Evolutionary conservation across 2,113 vertebrate species (phyloP).

Genomic region (Alligator mississippiensis): DNA sequence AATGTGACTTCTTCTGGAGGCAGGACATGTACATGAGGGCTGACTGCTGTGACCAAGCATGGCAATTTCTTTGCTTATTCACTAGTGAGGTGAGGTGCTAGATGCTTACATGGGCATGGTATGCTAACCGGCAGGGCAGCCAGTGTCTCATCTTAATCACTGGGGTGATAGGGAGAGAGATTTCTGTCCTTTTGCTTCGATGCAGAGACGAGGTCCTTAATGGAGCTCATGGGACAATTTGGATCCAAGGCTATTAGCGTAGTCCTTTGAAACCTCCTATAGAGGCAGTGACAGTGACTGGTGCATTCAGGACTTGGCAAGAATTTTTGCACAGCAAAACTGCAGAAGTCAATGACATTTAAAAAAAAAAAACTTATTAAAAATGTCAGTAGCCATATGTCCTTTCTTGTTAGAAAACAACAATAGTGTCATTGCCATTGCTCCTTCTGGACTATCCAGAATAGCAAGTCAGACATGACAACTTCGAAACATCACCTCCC

Average conservation of each 20-base stretch:
- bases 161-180: not conserved
- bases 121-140: not conserved
- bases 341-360: not conserved
- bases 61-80: not conserved
- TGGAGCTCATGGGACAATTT: not conserved
- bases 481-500: not conserved
- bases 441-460: not conserved
- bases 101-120: not conserved
- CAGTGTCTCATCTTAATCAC: no score
- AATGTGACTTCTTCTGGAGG: not conserved
- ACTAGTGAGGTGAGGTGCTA: not conserved
- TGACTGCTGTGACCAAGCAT: not conserved
- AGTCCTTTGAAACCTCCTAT: not conserved
- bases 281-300: not conserved
- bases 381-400: not conserved
- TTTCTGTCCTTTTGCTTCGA: not conserved
- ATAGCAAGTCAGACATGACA: not conserved
- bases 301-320: not conserved
- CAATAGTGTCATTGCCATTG: not conserved
- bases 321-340: not conserved
- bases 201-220: not conserved
- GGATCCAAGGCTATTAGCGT: not conserved
- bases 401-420: not conserved
- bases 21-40: not conserved
- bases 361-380: not conserved